Conservation (phyloP, 2,797 vertebrate genomes). For the Perdix hodgsoniae region DNA sequence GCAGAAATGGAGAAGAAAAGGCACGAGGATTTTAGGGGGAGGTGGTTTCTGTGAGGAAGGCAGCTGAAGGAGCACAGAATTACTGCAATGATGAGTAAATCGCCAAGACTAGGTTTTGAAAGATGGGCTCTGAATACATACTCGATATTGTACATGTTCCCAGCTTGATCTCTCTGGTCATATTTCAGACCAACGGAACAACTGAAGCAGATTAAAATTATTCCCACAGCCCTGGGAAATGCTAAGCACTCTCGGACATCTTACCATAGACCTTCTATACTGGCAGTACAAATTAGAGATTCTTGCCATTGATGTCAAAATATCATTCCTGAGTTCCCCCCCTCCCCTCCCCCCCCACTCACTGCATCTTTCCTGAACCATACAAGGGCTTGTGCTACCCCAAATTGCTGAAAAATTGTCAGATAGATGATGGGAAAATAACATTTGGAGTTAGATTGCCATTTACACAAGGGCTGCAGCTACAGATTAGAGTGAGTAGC, state of each 20-base stretch:
- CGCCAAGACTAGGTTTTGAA: background rate
- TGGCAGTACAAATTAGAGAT: background rate
- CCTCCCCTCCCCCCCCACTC: too few species aligned
- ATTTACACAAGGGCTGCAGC: background rate
- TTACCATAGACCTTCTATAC: background rate
- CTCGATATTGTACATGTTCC: background rate
- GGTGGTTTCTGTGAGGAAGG: background rate
- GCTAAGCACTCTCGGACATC: background rate
- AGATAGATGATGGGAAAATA: background rate
- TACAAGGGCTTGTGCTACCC: fast-evolving
- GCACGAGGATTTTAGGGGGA: background rate
- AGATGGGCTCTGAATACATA: background rate
- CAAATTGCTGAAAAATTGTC: background rate
- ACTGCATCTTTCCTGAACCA: fast-evolving
- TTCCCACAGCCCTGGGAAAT: background rate
- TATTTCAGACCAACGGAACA: slow-evolving; percentile 48
- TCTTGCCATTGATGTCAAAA: background rate
- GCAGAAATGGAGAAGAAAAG: background rate
- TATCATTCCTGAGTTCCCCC: background rate
- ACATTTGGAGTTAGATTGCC: background rate
- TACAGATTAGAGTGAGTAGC: background rate
- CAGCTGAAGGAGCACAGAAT: background rate
- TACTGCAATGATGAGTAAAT: background rate
- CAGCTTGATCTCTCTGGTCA: background rate
- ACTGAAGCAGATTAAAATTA: background rate